These are phyloP conservation scores for Amitus sp. DNA, from an alignment of 2,888 invertebrate genomes.

Conservation along the genomic window DNA sequence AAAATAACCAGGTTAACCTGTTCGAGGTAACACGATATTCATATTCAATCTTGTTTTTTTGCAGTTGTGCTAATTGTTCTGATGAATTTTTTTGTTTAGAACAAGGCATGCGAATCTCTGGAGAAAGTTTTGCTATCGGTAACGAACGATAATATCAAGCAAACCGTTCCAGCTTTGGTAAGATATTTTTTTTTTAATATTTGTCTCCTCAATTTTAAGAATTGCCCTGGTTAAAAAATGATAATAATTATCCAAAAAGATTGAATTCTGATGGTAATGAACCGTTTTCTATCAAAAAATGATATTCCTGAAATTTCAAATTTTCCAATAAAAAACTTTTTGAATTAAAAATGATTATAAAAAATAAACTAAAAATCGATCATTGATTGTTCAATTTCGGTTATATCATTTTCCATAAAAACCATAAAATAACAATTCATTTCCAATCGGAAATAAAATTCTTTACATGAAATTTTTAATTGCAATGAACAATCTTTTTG, in stretches of 20 bases:
- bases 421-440: no score
- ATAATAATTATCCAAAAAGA: conserved; percentile 26
- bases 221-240: background rate
- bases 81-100: conserved; percentile 41
- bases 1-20: no score
- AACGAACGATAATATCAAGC: conserved; percentile 68
- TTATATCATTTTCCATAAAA: no score
- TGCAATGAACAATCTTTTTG: background rate
- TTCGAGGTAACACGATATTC: conserved; percentile 1
- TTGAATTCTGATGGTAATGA: no score
- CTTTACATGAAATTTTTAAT: background rate
- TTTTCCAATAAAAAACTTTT: no score
- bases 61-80: background rate
- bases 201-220: no score
- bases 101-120: conserved; percentile 55
- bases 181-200: conserved; percentile 45
- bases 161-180: conserved; percentile 74
- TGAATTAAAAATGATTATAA: no score
- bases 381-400: no score
- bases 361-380: no score
- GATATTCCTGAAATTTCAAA: no score
- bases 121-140: conserved; percentile 64
- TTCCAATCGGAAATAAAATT: no score
- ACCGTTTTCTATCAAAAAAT: no score
- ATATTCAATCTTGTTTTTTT: background rate